Percentiles rank a stretch among this genome's conserved stretches.
Conservation (phyloP, 92 coral and sea anemone genomes). For the Siderastrea radians region DNA sequence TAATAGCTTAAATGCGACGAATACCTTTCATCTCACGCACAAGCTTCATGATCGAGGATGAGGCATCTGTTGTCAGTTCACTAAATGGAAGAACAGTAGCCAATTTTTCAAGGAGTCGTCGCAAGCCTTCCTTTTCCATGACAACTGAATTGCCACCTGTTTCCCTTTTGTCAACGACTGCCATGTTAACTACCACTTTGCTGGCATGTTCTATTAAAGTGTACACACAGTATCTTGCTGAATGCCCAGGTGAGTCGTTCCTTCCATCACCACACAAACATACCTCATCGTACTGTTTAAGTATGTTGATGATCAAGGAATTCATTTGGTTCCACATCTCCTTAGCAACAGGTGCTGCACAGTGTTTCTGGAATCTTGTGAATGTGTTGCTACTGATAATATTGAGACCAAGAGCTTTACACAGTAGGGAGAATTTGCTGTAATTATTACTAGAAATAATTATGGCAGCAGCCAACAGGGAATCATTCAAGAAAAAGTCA, state of each 20-base stretch:
- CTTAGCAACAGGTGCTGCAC: not conserved
- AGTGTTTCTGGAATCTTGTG: too few species aligned
- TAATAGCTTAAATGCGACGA: too few species aligned
- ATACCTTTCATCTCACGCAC: not conserved
- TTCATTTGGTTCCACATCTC: slow-evolving; percentile 5
- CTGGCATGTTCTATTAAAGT: slow-evolving; percentile 34
- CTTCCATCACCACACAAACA: too few species aligned
- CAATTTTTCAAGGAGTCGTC: not conserved
- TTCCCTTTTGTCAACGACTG: slow-evolving; percentile 29
- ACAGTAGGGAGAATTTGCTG: slow-evolving; percentile 39
- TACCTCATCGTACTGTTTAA: too few species aligned
- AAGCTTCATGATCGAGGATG: too few species aligned
- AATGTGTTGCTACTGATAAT: too few species aligned
- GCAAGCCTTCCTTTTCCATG: slow-evolving; percentile 32
- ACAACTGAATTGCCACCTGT: not conserved
- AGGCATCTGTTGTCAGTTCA: too few species aligned
- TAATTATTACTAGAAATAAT: slow-evolving; percentile 52
- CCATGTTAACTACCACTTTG: slow-evolving; percentile 31
- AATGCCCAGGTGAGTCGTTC: too few species aligned
- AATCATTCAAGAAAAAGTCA: slow-evolving; percentile 21
- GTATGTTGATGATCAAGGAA: not conserved
- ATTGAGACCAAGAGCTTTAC: slow-evolving; percentile 2
- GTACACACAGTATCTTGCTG: too few species aligned
- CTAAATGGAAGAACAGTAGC: too few species aligned
- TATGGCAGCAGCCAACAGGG: slow-evolving; percentile 57